Evolutionary conservation across 2,888 invertebrate species (phyloP).

Genomic region (Sisyra terminalis): DNA sequence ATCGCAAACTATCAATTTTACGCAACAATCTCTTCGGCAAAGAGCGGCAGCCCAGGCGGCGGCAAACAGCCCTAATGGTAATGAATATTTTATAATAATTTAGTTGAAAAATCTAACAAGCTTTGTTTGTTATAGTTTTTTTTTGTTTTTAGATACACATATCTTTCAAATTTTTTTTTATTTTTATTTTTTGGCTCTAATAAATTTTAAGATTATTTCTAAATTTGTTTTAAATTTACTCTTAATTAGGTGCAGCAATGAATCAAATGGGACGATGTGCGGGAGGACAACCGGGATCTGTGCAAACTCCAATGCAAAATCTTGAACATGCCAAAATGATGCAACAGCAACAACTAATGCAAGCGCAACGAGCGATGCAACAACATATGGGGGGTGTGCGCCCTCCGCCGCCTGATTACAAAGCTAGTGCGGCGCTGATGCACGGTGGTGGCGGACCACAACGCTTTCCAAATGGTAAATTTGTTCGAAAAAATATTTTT

Average conservation of each 20-base stretch:
- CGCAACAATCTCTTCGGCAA: constrained; percentile 50
- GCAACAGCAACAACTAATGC: constrained; percentile 43
- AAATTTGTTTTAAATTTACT: constrained; percentile 8
- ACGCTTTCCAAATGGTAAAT: constrained; percentile 15
- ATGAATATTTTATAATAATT: too few relatives aligned
- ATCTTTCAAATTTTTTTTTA: neutral
- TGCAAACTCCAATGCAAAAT: constrained; percentile 30
- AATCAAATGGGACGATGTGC: neutral
- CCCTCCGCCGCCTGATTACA: constrained; percentile 78
- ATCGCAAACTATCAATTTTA: constrained; percentile 74
- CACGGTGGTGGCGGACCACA: constrained; percentile 15
- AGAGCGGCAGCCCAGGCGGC: constrained; percentile 27
- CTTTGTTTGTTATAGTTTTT: neutral
- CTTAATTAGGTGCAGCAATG: neutral
- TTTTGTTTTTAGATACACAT: neutral
- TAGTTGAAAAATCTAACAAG: too few relatives aligned
- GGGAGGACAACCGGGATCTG: constrained; percentile 11
- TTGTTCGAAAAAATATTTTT: neutral
- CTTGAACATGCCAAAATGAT: constrained; percentile 42
- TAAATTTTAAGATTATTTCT: constrained; percentile 4
- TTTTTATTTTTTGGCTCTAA: neutral
- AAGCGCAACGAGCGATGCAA: constrained; percentile 25
- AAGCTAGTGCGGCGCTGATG: constrained; percentile 40
- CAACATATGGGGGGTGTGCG: constrained; percentile 25
- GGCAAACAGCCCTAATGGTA: constrained; percentile 11